Conservation (phyloP, 23 tunicate species). For the Styela clava region DNA sequence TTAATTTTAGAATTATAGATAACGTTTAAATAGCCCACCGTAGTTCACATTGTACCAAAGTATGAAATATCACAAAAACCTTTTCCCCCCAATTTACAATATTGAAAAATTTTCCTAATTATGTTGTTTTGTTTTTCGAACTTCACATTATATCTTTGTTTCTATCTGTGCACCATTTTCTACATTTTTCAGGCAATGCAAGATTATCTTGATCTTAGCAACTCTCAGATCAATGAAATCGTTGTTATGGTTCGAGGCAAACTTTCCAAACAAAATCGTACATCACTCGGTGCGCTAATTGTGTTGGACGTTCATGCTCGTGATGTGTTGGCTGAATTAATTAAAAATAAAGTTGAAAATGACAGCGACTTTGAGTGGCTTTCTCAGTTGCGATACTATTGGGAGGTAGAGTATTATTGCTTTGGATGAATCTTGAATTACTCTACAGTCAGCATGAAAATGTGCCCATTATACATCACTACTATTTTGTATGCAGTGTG, state of each 20-base stretch:
- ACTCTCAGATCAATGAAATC: constrained; percentile 85
- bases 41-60: too few relatives aligned
- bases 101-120: too few relatives aligned
- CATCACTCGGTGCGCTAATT: constrained; percentile 91
- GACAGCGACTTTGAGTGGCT: constrained; percentile 95
- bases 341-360: constrained; percentile 65
- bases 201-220: constrained; percentile 77
- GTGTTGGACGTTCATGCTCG: constrained; percentile 96
- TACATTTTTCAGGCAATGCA: constrained; percentile 95
- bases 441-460: too few relatives aligned
- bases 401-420: constrained; percentile 70
- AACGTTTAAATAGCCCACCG: too few relatives aligned
- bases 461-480: too few relatives aligned
- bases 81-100: too few relatives aligned
- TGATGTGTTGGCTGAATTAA: constrained; percentile 78
- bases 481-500: not conserved
- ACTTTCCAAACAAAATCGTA: constrained; percentile 92
- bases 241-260: constrained; percentile 93
- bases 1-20: too few relatives aligned
- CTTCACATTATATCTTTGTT: too few relatives aligned
- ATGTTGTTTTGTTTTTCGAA: too few relatives aligned
- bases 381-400: constrained; percentile 87
- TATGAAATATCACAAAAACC: too few relatives aligned
- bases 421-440: not conserved
- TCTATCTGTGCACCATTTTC: too few relatives aligned